These are phyloP conservation scores for Ischnus inquisitorius DNA, from an alignment of 2,888 invertebrate genomes.

Conservation along the genomic window DNA sequence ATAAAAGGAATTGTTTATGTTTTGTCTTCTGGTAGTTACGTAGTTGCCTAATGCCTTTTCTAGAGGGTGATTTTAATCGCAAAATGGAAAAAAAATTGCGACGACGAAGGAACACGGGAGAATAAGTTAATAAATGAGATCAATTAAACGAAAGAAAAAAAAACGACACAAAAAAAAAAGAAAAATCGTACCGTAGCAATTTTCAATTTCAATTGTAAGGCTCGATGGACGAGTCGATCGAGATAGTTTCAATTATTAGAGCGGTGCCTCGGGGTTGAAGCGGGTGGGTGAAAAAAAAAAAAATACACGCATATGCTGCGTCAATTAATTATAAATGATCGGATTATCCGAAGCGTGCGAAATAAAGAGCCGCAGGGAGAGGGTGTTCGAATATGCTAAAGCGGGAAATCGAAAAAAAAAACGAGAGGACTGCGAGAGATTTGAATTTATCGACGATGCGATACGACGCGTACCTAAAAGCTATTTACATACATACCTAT, in stretches of 20 bases:
- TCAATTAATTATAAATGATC: slow-evolving; percentile 51
- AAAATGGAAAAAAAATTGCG: slow-evolving; percentile 8
- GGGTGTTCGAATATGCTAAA: slow-evolving; percentile 18
- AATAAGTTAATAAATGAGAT: slow-evolving; percentile 49
- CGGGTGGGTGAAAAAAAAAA: slow-evolving; percentile 1
- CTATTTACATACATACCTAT: slow-evolving; percentile 77
- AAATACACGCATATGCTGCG: slow-evolving; percentile 27
- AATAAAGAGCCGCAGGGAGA: slow-evolving; percentile 47
- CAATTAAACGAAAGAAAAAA: slow-evolving; percentile 61
- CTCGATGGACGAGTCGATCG: slow-evolving; percentile 58
- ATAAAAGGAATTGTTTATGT: slow-evolving; percentile 78
- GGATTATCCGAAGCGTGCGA: slow-evolving; percentile 45
- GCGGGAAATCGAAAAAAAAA: background rate
- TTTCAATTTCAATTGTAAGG: slow-evolving; percentile 64
- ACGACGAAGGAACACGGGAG: background rate
- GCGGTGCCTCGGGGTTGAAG: slow-evolving; percentile 50
- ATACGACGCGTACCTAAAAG: slow-evolving; percentile 77
- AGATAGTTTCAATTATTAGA: slow-evolving; percentile 66
- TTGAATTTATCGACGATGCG: slow-evolving; percentile 74
- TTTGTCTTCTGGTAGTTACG: slow-evolving; percentile 75
- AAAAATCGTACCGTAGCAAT: slow-evolving; percentile 59
- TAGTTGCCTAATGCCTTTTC: slow-evolving; percentile 76
- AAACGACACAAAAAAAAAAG: slow-evolving; percentile 43
- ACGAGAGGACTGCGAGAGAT: slow-evolving; percentile 66
- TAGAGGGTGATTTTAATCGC: slow-evolving; percentile 60